Percentiles rank a stretch among this genome's conserved stretches.
Evolutionary conservation across 2,888 invertebrate species (phyloP).

Genomic region (Lochmaea capreae): DNA sequence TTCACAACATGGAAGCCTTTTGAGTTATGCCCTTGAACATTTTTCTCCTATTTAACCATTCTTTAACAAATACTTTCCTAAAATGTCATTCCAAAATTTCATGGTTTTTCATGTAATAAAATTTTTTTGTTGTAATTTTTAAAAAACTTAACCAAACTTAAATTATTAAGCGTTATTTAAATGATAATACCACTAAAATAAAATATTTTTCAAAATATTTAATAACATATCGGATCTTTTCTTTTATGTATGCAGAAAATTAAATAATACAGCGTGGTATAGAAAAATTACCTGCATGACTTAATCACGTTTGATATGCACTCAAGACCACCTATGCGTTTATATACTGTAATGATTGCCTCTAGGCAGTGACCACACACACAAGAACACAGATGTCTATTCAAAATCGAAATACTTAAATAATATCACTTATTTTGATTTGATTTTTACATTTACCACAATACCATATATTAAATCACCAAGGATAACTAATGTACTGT

Average conservation of each 20-base stretch:
- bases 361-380: conserved; percentile 38
- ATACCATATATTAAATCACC: background rate
- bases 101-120: too few species aligned
- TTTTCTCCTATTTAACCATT: too few species aligned
- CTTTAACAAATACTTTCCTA: too few species aligned
- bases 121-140: background rate
- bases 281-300: conserved; percentile 36
- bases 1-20: too few species aligned
- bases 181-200: background rate
- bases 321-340: conserved; percentile 40
- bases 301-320: conserved; percentile 46
- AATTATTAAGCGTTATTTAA: background rate
- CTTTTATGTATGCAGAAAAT: background rate
- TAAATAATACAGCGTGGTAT: conserved; percentile 3
- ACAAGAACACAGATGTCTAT: background rate
- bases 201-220: conserved; percentile 8
- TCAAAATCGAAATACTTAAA: background rate
- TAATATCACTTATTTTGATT: background rate
- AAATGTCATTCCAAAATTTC: too few species aligned
- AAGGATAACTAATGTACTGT: background rate
- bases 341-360: conserved; percentile 34
- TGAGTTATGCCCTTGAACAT: too few species aligned
- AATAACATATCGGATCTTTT: background rate
- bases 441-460: background rate
- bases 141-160: background rate